phyloP scores from a whole-genome alignment of 53 echinoderm and acorn worm genomes.

The Pentamera pediparva region DNA sequence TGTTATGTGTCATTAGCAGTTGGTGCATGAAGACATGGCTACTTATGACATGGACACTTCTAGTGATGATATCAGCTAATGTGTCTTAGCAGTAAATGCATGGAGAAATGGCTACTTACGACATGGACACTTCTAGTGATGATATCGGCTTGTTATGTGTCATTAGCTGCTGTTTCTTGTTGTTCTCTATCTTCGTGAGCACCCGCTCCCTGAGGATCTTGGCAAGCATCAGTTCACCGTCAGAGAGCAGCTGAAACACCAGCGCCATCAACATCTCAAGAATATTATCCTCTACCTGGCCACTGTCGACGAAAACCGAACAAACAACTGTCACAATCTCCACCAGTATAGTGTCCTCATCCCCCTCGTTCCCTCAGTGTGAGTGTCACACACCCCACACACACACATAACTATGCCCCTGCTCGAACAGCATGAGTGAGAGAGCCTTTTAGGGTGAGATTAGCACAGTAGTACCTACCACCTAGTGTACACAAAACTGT shows the following conservation, averaged over 20 bases:
- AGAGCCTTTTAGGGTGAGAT: too few relatives aligned
- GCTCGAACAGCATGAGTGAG: too few relatives aligned
- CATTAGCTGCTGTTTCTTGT: slow-evolving; percentile 60
- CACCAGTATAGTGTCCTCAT: too few relatives aligned
- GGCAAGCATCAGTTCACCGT: slow-evolving; percentile 90
- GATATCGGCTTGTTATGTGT: slow-evolving; percentile 59
- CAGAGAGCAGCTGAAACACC: slow-evolving; percentile 95
- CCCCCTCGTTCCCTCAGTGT: too few relatives aligned
- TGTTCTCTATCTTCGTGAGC: slow-evolving; percentile 80
- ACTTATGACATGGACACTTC: too few relatives aligned
- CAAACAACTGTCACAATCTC: background rate
- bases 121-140: slow-evolving; percentile 64
- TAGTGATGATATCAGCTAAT: too few relatives aligned
- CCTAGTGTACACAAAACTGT: too few relatives aligned
- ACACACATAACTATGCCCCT: too few relatives aligned
- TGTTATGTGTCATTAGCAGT: slow-evolving; percentile 55
- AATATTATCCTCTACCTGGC: slow-evolving; percentile 95
- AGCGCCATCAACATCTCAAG: slow-evolving; percentile 90
- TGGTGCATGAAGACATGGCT: too few relatives aligned
- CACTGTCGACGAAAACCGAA: slow-evolving; percentile 40
- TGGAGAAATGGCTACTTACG: slow-evolving; percentile 59
- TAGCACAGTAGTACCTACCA: too few relatives aligned
- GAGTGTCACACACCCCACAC: too few relatives aligned
- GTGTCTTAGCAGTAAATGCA: too few relatives aligned
- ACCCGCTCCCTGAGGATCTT: slow-evolving; percentile 87